Percentiles rank a stretch among this genome's conserved stretches.
phyloP scores from a whole-genome alignment of 2,113 vertebrate species.

The Dipodomys stephensi region DNA sequence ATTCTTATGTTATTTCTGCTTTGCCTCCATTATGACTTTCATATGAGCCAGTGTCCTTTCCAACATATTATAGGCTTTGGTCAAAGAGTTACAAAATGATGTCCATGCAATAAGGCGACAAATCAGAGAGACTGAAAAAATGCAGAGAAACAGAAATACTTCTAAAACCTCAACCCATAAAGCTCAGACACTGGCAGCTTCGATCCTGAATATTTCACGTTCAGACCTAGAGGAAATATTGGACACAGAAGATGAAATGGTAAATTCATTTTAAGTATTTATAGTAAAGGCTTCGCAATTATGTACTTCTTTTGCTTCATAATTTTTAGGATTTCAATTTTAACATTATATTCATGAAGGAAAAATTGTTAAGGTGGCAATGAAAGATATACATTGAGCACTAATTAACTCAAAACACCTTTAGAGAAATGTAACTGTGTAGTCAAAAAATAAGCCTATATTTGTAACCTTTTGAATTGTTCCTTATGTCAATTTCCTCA shows the following conservation, averaged over 20 bases:
- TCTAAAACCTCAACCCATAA: slow-evolving; percentile 90
- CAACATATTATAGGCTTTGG: slow-evolving; percentile 87
- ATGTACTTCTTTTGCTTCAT: slow-evolving; percentile 47
- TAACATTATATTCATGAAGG: slow-evolving; percentile 51
- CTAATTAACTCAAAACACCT: slow-evolving; percentile 30
- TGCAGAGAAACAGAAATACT: slow-evolving; percentile 80
- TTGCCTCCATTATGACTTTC: slow-evolving; percentile 63
- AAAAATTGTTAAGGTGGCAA: not conserved
- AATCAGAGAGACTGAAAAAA: slow-evolving; percentile 89
- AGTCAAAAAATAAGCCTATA: not conserved
- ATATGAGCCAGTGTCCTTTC: slow-evolving; percentile 62
- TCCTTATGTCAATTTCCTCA: not conserved
- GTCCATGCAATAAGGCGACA: slow-evolving; percentile 88
- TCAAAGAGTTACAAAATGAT: slow-evolving; percentile 90
- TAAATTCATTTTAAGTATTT: slow-evolving; percentile 82
- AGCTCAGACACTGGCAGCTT: slow-evolving; percentile 93
- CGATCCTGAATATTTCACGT: slow-evolving; percentile 95
- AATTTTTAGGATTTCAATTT: slow-evolving; percentile 67
- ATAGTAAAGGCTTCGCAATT: slow-evolving; percentile 1
- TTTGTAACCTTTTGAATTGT: not conserved
- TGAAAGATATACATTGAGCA: not conserved
- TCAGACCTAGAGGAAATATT: slow-evolving; percentile 93
- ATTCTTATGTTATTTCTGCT: slow-evolving; percentile 46
- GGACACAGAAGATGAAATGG: slow-evolving; percentile 90
- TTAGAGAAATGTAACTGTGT: slow-evolving; percentile 16